Percentiles rank a stretch among this genome's conserved stretches.
These are phyloP conservation scores for Erpornis zantholeuca DNA, from an alignment of 2,113 vertebrate species.

Conservation along the genomic window DNA sequence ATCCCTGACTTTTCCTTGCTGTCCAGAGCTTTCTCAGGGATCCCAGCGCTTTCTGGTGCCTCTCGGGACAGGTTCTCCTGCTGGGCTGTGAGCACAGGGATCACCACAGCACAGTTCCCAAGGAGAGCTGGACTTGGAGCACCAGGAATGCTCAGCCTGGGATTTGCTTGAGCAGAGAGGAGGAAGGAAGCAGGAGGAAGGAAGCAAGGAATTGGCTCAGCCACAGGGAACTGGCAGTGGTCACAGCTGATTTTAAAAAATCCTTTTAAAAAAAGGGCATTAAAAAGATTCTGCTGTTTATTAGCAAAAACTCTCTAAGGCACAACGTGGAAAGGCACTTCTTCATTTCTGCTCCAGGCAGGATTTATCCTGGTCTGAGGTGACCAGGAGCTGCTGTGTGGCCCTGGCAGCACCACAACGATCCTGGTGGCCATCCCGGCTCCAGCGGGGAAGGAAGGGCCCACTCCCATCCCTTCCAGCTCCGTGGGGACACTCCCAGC, in stretches of 20 bases:
- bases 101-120: fast-evolving
- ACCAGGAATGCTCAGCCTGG: background rate
- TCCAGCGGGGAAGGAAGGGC: background rate
- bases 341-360: background rate
- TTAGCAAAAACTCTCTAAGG: background rate
- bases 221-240: background rate
- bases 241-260: background rate
- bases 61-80: fast-evolving
- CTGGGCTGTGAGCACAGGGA: background rate
- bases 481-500: background rate
- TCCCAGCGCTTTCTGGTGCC: fast-evolving
- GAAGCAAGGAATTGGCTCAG: background rate
- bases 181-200: background rate
- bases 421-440: background rate
- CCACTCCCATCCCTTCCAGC: background rate
- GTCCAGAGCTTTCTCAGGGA: background rate
- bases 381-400: fast-evolving
- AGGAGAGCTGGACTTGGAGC: background rate
- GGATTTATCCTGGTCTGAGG: background rate
- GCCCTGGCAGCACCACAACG: background rate
- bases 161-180: background rate
- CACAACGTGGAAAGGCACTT: background rate
- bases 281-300: background rate
- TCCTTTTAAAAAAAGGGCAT: background rate
- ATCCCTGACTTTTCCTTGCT: background rate